Evolutionary conservation across 64 coral and sea anemone species (phyloP), one percentile per base, ranked within the genome.

Genomic region (Pocillopora damicornis): DNA sequence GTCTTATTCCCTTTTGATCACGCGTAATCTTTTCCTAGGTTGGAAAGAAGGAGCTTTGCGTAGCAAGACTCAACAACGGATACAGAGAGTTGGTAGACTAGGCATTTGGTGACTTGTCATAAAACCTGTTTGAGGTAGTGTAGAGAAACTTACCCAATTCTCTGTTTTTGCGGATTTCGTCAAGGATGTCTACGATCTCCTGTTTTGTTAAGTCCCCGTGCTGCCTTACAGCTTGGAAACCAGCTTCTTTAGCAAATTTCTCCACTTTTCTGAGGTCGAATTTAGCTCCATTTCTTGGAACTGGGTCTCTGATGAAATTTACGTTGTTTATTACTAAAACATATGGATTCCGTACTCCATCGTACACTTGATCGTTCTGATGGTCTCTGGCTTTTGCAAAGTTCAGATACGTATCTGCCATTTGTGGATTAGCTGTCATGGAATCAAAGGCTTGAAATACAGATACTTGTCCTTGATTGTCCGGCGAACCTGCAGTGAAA

Each of bases 281-380:
- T 35, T 15, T 6, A 1, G 89, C 95, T n/a, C 95, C 95, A 60
- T 92, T 93, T 62, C 95, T 80, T 17, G 95, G 92, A 1, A 35
- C 67, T 15, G 87, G 87, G 13, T 79, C 57, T 1, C 71, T 34
- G 17, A 35, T 75, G 42, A 94, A 94, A 57, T 94, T 94, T 20
- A 98, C 89, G 61, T 98, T 98, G 76, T 94, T 92, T 45, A 98
- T 94, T 57, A 98, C 80, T 4, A 98, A 37, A 12, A 94, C 76
- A 37, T 89, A 98, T 0, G 95, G 95, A 89, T 98, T 89, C 20
- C 37, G 86, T 73, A 95, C 37, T n/a, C 94, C 94, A 20, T 95
- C 90, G 66, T 95, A 95, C 12, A 79, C 76, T 12, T 85, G 87
- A 37, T 89, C 94, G 17, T 60, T 20, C 15, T 57, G 22, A 16